Evolutionary conservation across 2,113 vertebrate genomes (phyloP).

Genomic region (Datnioides undecimradiatus): DNA sequence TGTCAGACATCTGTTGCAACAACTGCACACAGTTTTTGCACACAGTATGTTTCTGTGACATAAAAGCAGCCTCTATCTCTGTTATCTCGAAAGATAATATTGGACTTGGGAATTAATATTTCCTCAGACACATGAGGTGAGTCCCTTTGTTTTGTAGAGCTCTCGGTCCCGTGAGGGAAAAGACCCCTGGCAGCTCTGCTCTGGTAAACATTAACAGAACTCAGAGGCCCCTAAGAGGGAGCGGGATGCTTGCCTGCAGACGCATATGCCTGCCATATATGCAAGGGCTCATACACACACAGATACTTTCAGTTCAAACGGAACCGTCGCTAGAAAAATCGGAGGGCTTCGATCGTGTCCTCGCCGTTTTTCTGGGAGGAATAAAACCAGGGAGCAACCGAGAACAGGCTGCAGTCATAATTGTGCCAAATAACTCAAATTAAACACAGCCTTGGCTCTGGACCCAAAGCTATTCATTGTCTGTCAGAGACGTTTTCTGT

Average conservation of each 20-base stretch:
- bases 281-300: conserved; percentile 12
- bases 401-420: conserved; percentile 38
- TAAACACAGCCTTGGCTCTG: conserved; percentile 52
- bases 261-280: conserved; percentile 50
- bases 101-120: conserved; percentile 50
- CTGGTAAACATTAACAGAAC: conserved; percentile 82
- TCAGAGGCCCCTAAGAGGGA: conserved; percentile 83
- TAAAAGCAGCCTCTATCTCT: conserved; percentile 42
- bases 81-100: conserved; percentile 46
- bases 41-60: conserved; percentile 25
- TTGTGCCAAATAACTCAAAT: conserved; percentile 51
- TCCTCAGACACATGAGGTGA: conserved; percentile 45
- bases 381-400: conserved; percentile 40
- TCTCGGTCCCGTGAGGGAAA: conserved; percentile 47
- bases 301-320: background rate
- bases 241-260: conserved; percentile 38
- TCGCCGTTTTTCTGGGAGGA: conserved; percentile 22
- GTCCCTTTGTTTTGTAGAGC: conserved; percentile 59
- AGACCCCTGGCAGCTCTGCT: conserved; percentile 66
- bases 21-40: conserved; percentile 19
- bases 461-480: conserved; percentile 44
- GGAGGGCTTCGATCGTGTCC: conserved; percentile 12
- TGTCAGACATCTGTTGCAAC: conserved; percentile 33
- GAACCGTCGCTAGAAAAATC: background rate
- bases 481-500: conserved; percentile 34